Evolutionary conservation across 2,888 invertebrate genomes (phyloP).

Genomic region (Zygogramma bicolorata): DNA sequence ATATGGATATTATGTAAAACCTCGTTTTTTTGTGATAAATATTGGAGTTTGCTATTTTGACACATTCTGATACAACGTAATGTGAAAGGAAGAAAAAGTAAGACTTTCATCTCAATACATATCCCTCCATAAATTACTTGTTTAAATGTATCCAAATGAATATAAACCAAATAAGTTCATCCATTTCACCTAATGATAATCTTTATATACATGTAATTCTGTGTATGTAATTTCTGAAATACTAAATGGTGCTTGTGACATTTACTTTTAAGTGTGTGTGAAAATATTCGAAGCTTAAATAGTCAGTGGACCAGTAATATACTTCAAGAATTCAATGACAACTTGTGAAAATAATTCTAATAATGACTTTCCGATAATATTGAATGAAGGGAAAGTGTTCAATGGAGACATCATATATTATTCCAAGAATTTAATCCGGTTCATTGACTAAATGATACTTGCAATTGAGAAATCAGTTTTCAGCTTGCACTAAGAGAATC

Average conservation of each 20-base stretch:
- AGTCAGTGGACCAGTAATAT: constrained; percentile 13
- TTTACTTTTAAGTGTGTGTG: constrained; percentile 49
- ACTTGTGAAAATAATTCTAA: no score
- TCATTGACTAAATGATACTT: constrained; percentile 23
- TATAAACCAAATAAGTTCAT: constrained; percentile 60
- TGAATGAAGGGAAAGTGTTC: no score
- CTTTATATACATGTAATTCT: constrained; percentile 53
- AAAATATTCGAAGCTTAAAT: constrained; percentile 48
- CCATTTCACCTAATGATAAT: constrained; percentile 51
- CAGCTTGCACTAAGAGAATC: constrained; percentile 56
- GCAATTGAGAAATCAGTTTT: constrained; percentile 49
- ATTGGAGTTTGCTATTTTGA: neutral
- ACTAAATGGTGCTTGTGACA: constrained; percentile 61
- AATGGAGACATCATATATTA: neutral
- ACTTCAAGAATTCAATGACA: neutral
- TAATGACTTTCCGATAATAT: no score
- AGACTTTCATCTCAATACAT: constrained; percentile 24
- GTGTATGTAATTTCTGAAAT: constrained; percentile 56
- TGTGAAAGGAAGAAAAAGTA: neutral
- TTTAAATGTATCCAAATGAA: constrained; percentile 55
- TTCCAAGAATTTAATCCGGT: neutral
- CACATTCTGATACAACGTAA: neutral
- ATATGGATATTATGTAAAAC: no score
- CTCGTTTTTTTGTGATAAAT: neutral
- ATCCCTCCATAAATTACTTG: constrained; percentile 50